phyloP scores from a whole-genome alignment of 2,888 invertebrate genomes.

The Microctonus aethiopoides region DNA sequence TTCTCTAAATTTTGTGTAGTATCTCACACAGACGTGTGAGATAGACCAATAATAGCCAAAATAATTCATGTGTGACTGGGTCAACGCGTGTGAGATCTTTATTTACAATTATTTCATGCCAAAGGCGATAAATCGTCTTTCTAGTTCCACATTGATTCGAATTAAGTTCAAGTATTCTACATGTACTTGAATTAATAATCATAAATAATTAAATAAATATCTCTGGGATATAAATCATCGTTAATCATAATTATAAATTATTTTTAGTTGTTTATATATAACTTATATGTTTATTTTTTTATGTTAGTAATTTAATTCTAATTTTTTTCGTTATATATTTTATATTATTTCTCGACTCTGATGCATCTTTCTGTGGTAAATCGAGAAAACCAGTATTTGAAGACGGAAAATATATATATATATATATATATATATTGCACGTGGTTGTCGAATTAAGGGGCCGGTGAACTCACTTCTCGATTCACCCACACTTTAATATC shows the following conservation, averaged over 20 bases:
- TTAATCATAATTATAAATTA: no score
- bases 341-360: background rate
- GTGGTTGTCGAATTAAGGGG: slow-evolving; percentile 39
- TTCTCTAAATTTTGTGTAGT: background rate
- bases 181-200: slow-evolving; percentile 6
- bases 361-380: slow-evolving; percentile 5
- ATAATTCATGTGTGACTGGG: slow-evolving; percentile 41
- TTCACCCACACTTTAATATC: slow-evolving; percentile 43
- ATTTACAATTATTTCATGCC: slow-evolving; percentile 39
- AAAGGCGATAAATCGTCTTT: slow-evolving; percentile 32
- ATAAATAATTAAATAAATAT: background rate
- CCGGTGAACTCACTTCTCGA: slow-evolving; percentile 39
- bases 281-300: background rate
- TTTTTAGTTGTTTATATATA: no score
- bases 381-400: slow-evolving; percentile 29
- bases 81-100: slow-evolving; percentile 32
- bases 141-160: background rate
- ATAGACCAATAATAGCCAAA: slow-evolving; percentile 38
- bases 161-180: background rate
- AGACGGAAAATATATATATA: slow-evolving; percentile 7
- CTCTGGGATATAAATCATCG: background rate
- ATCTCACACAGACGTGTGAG: background rate
- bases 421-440: slow-evolving; percentile 7
- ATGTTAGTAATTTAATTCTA: background rate
- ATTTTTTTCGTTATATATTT: background rate